phyloP scores from a whole-genome alignment of 2,113 vertebrate genomes.

The Setophaga petechia region DNA sequence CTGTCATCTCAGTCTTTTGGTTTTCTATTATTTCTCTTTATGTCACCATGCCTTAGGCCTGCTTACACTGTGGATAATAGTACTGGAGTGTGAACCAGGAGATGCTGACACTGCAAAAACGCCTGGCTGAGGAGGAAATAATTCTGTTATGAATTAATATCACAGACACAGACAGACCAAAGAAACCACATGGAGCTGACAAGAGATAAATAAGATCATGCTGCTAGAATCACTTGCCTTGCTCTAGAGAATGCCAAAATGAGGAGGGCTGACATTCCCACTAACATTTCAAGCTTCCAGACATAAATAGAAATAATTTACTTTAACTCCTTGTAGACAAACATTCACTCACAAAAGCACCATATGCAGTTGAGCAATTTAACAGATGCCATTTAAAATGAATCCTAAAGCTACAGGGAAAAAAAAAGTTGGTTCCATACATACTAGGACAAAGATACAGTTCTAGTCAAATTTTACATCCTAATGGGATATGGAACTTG shows the following conservation, averaged over 20 bases:
- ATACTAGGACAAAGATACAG: not conserved
- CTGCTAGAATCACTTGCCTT: slow-evolving; percentile 1
- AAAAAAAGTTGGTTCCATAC: not conserved
- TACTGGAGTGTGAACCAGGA: not conserved
- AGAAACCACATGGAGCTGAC: slow-evolving; percentile 28
- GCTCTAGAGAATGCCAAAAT: slow-evolving; percentile 27
- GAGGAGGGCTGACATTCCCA: not conserved
- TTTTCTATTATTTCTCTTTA: not conserved
- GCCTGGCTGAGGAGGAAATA: slow-evolving; percentile 1
- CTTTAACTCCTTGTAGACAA: slow-evolving; percentile 1
- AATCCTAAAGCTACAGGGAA: not conserved
- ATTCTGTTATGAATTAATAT: slow-evolving; percentile 55
- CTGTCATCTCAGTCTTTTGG: not conserved
- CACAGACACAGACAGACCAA: not conserved
- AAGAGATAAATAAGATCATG: slow-evolving; percentile 49
- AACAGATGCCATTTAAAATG: slow-evolving; percentile 46
- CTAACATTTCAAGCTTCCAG: slow-evolving; percentile 50
- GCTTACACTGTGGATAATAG: not conserved
- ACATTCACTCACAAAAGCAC: not conserved
- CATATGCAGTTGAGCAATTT: not conserved
- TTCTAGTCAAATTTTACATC: not conserved
- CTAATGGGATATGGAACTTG: not conserved
- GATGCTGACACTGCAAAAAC: slow-evolving; percentile 44
- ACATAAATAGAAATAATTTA: slow-evolving; percentile 29
- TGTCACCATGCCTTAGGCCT: not conserved